A percentile compares a stretch with the other conserved stretches of the same genome.
Conservation (phyloP, 1,140 invertebrate genomes). For the Arion vulgaris region DNA sequence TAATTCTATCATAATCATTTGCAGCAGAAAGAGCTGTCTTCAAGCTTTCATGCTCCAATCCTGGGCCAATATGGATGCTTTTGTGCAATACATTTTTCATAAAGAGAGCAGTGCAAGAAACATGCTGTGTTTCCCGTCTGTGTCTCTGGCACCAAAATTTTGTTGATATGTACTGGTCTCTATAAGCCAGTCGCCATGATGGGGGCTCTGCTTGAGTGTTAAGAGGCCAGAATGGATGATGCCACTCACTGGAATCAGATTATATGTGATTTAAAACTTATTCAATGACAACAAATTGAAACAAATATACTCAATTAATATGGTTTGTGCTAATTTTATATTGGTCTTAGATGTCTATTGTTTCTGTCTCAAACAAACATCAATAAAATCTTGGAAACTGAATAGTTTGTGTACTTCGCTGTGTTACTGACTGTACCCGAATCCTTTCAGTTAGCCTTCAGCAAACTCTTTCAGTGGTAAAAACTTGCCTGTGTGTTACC, state of each 20-base stretch:
- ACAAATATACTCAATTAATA: too few species aligned
- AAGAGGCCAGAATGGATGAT: conserved; percentile 65
- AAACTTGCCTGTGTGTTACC: too few species aligned
- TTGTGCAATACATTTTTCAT: conserved; percentile 37
- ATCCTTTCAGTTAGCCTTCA: too few species aligned
- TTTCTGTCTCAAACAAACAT: too few species aligned
- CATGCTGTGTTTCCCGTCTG: conserved; percentile 40
- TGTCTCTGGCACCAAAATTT: conserved; percentile 55
- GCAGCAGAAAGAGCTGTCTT: conserved; percentile 61
- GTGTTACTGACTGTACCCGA: too few species aligned
- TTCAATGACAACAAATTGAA: too few species aligned
- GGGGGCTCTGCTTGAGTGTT: conserved; percentile 56
- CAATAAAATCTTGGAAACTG: too few species aligned
- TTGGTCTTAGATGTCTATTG: too few species aligned
- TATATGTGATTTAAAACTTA: too few species aligned
- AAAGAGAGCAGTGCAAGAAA: conserved; percentile 48
- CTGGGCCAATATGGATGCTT: conserved; percentile 59
- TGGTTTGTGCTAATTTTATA: too few species aligned
- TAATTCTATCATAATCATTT: conserved; percentile 63
- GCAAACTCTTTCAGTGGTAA: too few species aligned
- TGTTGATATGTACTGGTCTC: conserved; percentile 56
- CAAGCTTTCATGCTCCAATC: conserved; percentile 57
- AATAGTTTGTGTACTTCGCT: too few species aligned
- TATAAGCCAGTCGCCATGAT: conserved; percentile 62
- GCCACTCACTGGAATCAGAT: conserved; percentile 51